A percentile compares a stretch with the other conserved stretches of the same genome.
Conservation (phyloP, 1,140 invertebrate species). For the Doryteuthis pealeii region DNA sequence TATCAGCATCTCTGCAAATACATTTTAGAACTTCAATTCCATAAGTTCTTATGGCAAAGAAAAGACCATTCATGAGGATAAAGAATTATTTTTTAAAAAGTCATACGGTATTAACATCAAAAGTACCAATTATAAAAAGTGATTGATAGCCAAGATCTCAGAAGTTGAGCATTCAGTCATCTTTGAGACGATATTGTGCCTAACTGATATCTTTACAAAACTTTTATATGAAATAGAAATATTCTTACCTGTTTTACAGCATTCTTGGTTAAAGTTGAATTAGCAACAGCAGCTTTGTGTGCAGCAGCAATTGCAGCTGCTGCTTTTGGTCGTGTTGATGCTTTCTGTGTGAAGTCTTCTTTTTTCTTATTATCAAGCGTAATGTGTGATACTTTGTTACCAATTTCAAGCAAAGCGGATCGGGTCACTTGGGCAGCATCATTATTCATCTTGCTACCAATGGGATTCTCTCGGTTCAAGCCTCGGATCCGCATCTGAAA, state of each 20-base stretch:
- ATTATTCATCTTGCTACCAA: neutral
- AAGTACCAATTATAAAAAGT: too few species aligned
- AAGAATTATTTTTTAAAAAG: too few species aligned
- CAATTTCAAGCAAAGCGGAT: constrained; percentile 53
- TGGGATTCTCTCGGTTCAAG: constrained; percentile 3
- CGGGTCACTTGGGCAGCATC: constrained; percentile 11
- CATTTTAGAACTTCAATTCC: too few species aligned
- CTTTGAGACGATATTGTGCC: too few species aligned
- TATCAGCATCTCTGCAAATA: too few species aligned
- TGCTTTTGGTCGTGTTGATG: neutral
- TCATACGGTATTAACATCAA: too few species aligned
- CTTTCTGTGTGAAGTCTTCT: constrained; percentile 14
- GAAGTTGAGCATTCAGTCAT: too few species aligned
- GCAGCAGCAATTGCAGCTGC: neutral
- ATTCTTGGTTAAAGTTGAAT: neutral
- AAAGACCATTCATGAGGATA: too few species aligned
- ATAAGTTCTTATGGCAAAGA: too few species aligned
- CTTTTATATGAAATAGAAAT: too few species aligned
- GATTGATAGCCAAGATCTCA: too few species aligned
- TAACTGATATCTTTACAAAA: too few species aligned
- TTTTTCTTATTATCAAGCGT: constrained; percentile 40
- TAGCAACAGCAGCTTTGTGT: neutral
- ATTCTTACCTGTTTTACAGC: neutral
- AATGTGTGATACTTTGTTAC: constrained; percentile 51
- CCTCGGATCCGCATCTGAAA: neutral